Conservation (phyloP, 1,140 invertebrate species). For the Coptotermes formosanus region DNA sequence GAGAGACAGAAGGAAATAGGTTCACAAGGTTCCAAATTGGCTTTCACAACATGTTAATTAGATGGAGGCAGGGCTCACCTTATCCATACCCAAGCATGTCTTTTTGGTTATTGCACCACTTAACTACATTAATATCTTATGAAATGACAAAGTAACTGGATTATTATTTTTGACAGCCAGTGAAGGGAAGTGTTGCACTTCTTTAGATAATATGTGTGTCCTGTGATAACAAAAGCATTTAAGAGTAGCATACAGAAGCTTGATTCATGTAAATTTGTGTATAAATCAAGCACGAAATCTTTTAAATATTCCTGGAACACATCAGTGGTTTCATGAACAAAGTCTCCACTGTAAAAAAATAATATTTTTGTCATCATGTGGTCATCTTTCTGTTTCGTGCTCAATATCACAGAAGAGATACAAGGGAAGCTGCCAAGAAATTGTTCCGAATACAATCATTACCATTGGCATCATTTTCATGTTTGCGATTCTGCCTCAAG, state of each 20-base stretch:
- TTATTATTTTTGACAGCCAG: neutral
- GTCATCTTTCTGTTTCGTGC: constrained; percentile 2
- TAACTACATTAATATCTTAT: neutral
- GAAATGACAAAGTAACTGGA: neutral
- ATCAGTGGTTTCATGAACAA: neutral
- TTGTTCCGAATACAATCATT: constrained; percentile 30
- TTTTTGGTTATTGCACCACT: neutral
- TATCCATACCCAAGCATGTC: neutral
- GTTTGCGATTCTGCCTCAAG: constrained; percentile 32
- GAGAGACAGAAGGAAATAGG: no score
- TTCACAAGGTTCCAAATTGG: no score
- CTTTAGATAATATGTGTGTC: neutral
- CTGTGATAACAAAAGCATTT: neutral
- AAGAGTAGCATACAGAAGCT: neutral
- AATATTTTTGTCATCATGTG: neutral
- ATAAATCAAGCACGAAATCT: neutral
- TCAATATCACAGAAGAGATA: neutral
- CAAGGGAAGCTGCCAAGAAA: constrained; percentile 28
- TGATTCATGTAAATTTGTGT: neutral
- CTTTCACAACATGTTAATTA: no score
- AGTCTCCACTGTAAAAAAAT: neutral
- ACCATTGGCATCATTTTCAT: constrained; percentile 29
- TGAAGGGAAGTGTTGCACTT: neutral
- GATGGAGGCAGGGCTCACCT: no score
- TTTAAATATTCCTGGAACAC: neutral